Base-by-base conservation (phyloP, 2,797 vertebrate genomes). In the Gadopsis bispinosus region DNA sequence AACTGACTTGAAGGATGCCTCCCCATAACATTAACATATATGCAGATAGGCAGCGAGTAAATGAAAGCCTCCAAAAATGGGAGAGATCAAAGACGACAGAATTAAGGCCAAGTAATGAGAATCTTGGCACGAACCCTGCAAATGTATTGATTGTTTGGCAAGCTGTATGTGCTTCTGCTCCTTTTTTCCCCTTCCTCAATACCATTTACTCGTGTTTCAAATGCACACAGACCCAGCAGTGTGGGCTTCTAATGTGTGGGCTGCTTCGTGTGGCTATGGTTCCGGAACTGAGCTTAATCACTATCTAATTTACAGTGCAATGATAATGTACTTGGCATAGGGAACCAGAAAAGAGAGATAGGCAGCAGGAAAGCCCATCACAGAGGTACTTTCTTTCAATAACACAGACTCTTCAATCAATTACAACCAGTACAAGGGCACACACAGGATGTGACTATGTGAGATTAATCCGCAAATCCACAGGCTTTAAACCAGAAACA, bases 141-240 rank as follows among this genome's bases (percentile, higher is more conserved):
- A 92, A 92, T 92, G 48, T 94, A 96, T 95, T 93, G 94, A 95
- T 94, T 94, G 93, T 92, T 95, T 95, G 92, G 93, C 93, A 93
- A 90, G 91, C 92, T 62, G 77, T 74, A 62, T 61, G 54, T 78
- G 81, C 84, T 88, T 68, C 73, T 78, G 86, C 83, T 87, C 82
- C 80, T 69, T 71, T 85, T 81, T 81, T 76, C 37, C 72, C 77
- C 80, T 86, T 85, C 85, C 88, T 83, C 86, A 83, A 82, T 83
- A 89, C 83, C 66, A 66, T 91, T 93, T 88, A 84, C 68, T 59
- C 45, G 75, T 88, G 81, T 87, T 91, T 91, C 84, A 88, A 84
- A 91, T 69, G 73, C 75, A 89, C 79, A 84, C 87, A 85, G 81
- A 74, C 83, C 89, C 77, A 75, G 87, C 82, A 80, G 87, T 65